Percentiles rank a stretch among this genome's conserved stretches.
Conservation (phyloP, 2,113 vertebrate genomes). For the Pterocles gutturalis region DNA sequence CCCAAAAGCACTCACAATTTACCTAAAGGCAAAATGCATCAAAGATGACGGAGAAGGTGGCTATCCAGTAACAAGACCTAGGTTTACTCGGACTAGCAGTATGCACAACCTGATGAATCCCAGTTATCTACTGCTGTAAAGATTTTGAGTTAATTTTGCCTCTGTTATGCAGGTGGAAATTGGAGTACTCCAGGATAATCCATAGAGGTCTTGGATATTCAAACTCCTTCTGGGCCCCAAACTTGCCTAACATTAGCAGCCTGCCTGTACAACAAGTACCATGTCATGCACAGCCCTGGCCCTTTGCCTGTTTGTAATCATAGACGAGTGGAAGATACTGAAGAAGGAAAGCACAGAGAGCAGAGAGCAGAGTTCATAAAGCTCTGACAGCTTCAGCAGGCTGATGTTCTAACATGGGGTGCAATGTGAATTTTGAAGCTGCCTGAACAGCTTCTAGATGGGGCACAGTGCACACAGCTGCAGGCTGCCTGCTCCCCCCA, state of each 20-base stretch:
- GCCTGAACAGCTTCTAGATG: not conserved
- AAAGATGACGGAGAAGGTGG: not conserved
- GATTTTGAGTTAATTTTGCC: not conserved
- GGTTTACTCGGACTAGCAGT: not conserved
- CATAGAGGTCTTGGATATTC: not conserved
- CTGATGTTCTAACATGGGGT: not conserved
- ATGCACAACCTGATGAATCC: not conserved
- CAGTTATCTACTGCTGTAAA: not conserved
- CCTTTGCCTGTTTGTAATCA: not conserved
- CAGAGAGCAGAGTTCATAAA: not conserved
- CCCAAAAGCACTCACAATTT: not conserved
- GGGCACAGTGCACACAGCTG: not conserved
- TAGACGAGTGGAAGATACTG: not conserved
- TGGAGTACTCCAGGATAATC: not conserved
- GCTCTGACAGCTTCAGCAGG: not conserved
- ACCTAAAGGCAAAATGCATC: not conserved
- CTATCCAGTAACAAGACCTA: not conserved
- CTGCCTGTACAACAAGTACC: accelerated
- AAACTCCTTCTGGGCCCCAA: not conserved
- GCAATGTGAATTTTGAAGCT: not conserved
- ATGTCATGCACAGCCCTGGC: not conserved
- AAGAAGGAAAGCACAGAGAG: not conserved
- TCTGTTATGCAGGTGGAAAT: not conserved
- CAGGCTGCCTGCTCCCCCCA: not conserved
- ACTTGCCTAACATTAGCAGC: not conserved